phyloP scores from a whole-genome alignment of 2,888 invertebrate genomes.

The Drosophila atripex region DNA sequence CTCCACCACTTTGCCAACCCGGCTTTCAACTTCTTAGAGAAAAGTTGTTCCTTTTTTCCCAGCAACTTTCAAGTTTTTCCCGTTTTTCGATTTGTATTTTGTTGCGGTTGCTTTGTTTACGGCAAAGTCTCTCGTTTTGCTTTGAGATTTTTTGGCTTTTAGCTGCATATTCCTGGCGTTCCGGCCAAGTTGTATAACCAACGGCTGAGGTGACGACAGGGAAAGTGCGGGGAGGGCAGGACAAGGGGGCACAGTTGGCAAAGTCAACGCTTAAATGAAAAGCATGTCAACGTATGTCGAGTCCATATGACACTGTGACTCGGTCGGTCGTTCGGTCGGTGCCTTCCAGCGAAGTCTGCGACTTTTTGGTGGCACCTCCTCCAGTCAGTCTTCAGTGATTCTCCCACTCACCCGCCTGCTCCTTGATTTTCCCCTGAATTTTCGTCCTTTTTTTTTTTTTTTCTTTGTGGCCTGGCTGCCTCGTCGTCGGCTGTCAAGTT shows the following conservation, averaged over 20 bases:
- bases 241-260: constrained; percentile 52
- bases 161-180: constrained; percentile 48
- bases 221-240: background rate
- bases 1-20: constrained; percentile 52
- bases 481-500: constrained; percentile 61
- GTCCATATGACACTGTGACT: constrained; percentile 60
- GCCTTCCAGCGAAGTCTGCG: constrained; percentile 5
- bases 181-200: constrained; percentile 52
- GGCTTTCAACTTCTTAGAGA: constrained; percentile 37
- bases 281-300: constrained; percentile 65
- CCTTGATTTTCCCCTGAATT: constrained; percentile 5
- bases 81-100: constrained; percentile 46
- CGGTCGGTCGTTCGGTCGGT: background rate
- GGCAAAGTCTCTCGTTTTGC: constrained; percentile 26
- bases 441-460: constrained; percentile 5
- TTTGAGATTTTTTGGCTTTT: constrained; percentile 49
- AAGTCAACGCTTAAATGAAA: constrained; percentile 66
- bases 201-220: constrained; percentile 36
- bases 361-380: constrained; percentile 19
- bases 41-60: constrained; percentile 29
- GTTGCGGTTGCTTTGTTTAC: constrained; percentile 57
- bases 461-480: constrained; percentile 47
- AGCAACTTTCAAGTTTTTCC: constrained; percentile 30
- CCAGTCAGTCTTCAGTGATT: constrained; percentile 25
- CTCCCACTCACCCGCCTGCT: constrained; percentile 13